Evolutionary conservation across 2,888 invertebrate genomes (phyloP).

Genomic region (Strigamia maritima): DNA sequence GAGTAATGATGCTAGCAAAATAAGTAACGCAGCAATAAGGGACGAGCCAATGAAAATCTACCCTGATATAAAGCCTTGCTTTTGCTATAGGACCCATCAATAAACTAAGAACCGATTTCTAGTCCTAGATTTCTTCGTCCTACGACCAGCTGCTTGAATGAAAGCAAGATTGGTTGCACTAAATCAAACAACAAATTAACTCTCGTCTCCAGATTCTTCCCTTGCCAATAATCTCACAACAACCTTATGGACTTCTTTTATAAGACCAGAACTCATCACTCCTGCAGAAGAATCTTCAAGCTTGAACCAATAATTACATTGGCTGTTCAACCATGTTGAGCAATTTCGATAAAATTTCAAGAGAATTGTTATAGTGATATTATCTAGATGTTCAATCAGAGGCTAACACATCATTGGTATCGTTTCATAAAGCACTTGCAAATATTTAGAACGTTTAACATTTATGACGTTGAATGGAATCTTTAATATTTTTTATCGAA

Average conservation of each 20-base stretch:
- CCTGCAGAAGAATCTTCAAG: neutral
- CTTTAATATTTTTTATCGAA: too few relatives aligned
- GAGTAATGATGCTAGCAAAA: constrained; percentile 20
- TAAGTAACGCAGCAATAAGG: constrained; percentile 21
- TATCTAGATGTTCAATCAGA: neutral
- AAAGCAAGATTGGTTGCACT: constrained; percentile 6
- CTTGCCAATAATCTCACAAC: constrained; percentile 5
- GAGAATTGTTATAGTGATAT: neutral
- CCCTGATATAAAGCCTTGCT: neutral
- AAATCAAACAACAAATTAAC: constrained; percentile 23
- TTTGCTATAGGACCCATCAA: constrained; percentile 2
- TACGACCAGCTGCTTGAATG: neutral
- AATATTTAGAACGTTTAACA: too few relatives aligned
- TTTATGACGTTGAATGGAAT: too few relatives aligned
- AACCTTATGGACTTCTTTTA: neutral
- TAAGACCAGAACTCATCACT: neutral
- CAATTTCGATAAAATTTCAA: neutral
- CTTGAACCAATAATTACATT: neutral
- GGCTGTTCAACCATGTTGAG: neutral
- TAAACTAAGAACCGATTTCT: constrained; percentile 11
- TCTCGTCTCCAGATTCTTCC: constrained; percentile 12
- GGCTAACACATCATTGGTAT: too few relatives aligned
- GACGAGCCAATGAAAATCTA: constrained; percentile 19
- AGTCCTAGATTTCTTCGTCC: neutral
- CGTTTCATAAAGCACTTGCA: too few relatives aligned